Conservation (phyloP, 1,140 invertebrate genomes). For the Palaemon carinicauda region DNA sequence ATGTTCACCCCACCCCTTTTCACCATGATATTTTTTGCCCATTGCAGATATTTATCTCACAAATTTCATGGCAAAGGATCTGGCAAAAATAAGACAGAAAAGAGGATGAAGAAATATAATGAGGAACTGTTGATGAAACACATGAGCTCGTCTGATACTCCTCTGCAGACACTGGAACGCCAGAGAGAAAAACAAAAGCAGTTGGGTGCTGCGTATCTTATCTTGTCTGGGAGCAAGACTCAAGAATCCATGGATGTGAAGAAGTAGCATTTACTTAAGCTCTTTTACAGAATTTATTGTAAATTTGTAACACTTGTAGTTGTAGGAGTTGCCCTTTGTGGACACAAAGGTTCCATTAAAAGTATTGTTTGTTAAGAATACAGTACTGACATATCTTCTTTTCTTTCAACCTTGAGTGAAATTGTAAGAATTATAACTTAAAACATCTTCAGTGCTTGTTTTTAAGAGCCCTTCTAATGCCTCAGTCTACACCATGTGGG, state of each 20-base stretch:
- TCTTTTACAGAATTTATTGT: no score
- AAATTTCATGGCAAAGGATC: slow-evolving; percentile 99
- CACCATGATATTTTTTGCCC: neutral
- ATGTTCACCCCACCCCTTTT: no score
- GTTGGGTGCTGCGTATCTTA: slow-evolving; percentile 92
- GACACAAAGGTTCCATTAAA: no score
- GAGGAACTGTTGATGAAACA: slow-evolving; percentile 86
- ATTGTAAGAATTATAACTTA: no score
- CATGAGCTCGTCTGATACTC: slow-evolving; percentile 98
- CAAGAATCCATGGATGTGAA: slow-evolving; percentile 55
- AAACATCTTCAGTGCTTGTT: no score
- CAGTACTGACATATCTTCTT: no score
- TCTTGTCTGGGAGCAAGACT: slow-evolving; percentile 88
- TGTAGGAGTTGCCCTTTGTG: no score
- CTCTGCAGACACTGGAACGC: slow-evolving; percentile 91
- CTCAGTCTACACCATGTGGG: no score
- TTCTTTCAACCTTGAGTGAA: no score
- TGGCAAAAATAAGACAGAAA: slow-evolving; percentile 98
- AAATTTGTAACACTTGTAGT: no score
- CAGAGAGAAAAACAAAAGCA: slow-evolving; percentile 96
- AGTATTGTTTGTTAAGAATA: no score
- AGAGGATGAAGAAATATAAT: slow-evolving; percentile 89
- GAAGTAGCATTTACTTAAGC: neutral
- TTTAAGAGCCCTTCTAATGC: no score
- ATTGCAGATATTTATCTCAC: slow-evolving; percentile 83